phyloP scores from a whole-genome alignment of 2,888 invertebrate species.

The Molorchus minor region DNA sequence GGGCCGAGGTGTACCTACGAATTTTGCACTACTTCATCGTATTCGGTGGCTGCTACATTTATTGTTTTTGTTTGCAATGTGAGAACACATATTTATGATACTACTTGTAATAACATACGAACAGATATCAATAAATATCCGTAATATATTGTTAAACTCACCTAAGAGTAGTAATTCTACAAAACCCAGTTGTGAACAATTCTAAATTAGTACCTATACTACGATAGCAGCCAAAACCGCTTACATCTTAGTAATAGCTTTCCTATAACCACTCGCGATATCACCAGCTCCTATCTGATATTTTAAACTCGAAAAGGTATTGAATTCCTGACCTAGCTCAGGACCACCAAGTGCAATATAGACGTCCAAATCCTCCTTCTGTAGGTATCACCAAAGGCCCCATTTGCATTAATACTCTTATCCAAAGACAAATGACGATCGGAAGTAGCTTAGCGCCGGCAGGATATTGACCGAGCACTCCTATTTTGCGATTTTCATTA shows the following conservation, averaged over 20 bases:
- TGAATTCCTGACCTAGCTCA: background rate
- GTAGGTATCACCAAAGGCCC: slow-evolving; percentile 12
- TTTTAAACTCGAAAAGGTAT: background rate
- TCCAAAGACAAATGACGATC: slow-evolving; percentile 25
- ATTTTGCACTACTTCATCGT: too few relatives aligned
- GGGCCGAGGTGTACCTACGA: too few relatives aligned
- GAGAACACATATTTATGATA: too few relatives aligned
- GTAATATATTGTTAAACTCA: background rate
- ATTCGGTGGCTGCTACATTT: too few relatives aligned
- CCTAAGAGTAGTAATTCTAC: background rate
- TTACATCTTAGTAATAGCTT: background rate
- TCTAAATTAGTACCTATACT: background rate
- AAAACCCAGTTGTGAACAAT: background rate
- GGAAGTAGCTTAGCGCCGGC: slow-evolving; percentile 22
- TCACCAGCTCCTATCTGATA: background rate
- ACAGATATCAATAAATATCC: background rate
- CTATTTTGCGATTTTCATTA: slow-evolving; percentile 27
- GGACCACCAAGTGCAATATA: background rate
- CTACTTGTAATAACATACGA: background rate
- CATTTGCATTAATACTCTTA: slow-evolving; percentile 31
- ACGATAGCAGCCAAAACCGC: background rate
- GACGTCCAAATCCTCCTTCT: background rate
- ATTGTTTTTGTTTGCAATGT: too few relatives aligned
- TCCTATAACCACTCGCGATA: background rate
- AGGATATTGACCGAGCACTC: slow-evolving; percentile 24